These are phyloP conservation scores for Coelinius sp. DNA, from an alignment of 2,888 invertebrate genomes.

Conservation along the genomic window DNA sequence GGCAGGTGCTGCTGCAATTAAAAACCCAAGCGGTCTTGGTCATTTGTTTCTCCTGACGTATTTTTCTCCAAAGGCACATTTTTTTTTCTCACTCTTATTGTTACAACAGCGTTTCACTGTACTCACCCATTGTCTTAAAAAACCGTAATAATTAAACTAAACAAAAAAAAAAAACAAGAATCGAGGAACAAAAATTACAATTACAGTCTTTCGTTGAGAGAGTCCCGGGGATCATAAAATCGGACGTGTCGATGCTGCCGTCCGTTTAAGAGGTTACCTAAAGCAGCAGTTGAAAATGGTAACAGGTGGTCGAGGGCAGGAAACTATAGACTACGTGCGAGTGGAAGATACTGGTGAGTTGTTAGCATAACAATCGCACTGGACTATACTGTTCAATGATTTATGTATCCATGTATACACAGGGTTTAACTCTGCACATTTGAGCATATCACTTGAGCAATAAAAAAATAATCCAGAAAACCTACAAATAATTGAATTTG, in stretches of 20 bases:
- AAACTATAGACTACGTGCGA: constrained; percentile 62
- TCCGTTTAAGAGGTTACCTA: constrained; percentile 32
- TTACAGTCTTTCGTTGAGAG: neutral
- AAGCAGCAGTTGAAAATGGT: constrained; percentile 45
- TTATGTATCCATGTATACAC: constrained; percentile 53
- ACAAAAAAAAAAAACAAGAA: constrained; percentile 23
- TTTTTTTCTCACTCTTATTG: constrained; percentile 10
- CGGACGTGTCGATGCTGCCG: constrained; percentile 32
- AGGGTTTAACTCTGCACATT: neutral
- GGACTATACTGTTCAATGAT: constrained; percentile 61
- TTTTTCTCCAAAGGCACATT: constrained; percentile 37
- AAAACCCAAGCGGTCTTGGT: constrained; percentile 57
- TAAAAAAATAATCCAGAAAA: neutral
- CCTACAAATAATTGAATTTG: constrained; percentile 4
- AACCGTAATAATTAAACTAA: constrained; percentile 1
- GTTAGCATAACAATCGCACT: constrained; percentile 70
- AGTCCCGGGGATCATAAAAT: constrained; percentile 11
- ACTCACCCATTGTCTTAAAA: constrained; percentile 12
- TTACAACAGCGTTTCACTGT: constrained; percentile 9
- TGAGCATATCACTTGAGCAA: neutral
- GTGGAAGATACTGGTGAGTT: constrained; percentile 61
- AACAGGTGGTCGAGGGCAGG: constrained; percentile 69
- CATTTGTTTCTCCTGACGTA: constrained; percentile 57
- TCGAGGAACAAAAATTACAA: constrained; percentile 16
- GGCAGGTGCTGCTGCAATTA: constrained; percentile 66